phyloP scores from a whole-genome alignment of 2,113 vertebrate species.

The Colossoma macropomum region DNA sequence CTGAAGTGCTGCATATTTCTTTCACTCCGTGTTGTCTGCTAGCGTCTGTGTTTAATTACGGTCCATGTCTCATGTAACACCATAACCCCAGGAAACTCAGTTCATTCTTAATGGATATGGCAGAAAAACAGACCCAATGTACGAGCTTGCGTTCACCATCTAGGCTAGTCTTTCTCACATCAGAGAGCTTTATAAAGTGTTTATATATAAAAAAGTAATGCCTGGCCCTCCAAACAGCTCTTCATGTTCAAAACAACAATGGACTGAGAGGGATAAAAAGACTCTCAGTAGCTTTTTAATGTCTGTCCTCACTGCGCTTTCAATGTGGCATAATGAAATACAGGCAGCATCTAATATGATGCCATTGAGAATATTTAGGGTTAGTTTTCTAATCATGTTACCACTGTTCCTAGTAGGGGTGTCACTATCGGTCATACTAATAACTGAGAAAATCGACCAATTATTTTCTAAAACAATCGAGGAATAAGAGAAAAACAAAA shows the following conservation, averaged over 20 bases:
- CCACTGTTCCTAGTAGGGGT: not conserved
- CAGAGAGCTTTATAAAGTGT: not conserved
- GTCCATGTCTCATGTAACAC: not conserved
- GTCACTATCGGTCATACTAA: not conserved
- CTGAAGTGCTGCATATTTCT: not conserved
- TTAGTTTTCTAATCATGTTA: not conserved
- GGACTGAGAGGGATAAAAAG: not conserved
- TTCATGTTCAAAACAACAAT: not conserved
- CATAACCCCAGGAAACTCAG: not conserved
- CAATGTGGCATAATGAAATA: not conserved
- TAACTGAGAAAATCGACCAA: no score
- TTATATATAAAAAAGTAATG: not conserved
- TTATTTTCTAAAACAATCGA: no score
- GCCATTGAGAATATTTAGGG: slow-evolving; percentile 12
- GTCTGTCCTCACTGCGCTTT: not conserved
- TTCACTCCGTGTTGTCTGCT: not conserved
- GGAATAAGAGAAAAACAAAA: no score
- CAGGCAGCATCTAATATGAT: slow-evolving; percentile 1
- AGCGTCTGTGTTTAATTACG: not conserved
- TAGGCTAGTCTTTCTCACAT: not conserved
- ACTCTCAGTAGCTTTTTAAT: not conserved
- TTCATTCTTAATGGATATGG: not conserved
- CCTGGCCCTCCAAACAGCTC: not conserved
- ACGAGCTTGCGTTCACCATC: not conserved
- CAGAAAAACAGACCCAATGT: not conserved